Percentiles rank a stretch among this genome's conserved stretches.
These are phyloP conservation scores for Ochropleura plecta DNA, from an alignment of 2,888 invertebrate species.

Conservation along the genomic window DNA sequence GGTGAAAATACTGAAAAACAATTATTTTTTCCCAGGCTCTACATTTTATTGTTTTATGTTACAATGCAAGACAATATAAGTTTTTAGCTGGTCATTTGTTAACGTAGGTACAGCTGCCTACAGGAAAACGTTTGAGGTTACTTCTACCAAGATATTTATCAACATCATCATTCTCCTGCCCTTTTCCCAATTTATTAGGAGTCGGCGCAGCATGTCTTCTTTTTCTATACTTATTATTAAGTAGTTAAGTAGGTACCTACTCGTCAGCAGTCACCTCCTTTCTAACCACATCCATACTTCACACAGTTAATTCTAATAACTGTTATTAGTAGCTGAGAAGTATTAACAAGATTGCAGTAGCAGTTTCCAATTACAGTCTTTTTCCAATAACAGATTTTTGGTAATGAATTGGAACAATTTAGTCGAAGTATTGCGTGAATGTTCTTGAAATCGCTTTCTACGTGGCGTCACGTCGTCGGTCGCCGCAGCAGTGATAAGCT, in stretches of 20 bases:
- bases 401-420: slow-evolving; percentile 80
- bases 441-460: slow-evolving; percentile 87
- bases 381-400: slow-evolving; percentile 45
- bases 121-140: too few relatives aligned
- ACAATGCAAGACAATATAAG: not conserved
- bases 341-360: not conserved
- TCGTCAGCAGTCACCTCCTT: too few relatives aligned
- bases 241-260: too few relatives aligned
- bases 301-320: too few relatives aligned
- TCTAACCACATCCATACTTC: too few relatives aligned
- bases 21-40: not conserved
- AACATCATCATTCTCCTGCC: too few relatives aligned
- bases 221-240: too few relatives aligned
- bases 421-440: slow-evolving; percentile 80
- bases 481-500: slow-evolving; percentile 77
- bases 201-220: too few relatives aligned
- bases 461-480: slow-evolving; percentile 78
- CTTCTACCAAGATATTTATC: too few relatives aligned
- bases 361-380: slow-evolving; percentile 27
- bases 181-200: too few relatives aligned
- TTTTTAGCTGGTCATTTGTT: not conserved
- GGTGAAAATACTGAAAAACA: not conserved
- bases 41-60: not conserved
- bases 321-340: too few relatives aligned
- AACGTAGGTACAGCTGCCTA: not conserved